Evolutionary conservation across 2,888 invertebrate species (phyloP), one percentile per base, ranked within the genome.

Genomic region (Boloria euphrosyne): DNA sequence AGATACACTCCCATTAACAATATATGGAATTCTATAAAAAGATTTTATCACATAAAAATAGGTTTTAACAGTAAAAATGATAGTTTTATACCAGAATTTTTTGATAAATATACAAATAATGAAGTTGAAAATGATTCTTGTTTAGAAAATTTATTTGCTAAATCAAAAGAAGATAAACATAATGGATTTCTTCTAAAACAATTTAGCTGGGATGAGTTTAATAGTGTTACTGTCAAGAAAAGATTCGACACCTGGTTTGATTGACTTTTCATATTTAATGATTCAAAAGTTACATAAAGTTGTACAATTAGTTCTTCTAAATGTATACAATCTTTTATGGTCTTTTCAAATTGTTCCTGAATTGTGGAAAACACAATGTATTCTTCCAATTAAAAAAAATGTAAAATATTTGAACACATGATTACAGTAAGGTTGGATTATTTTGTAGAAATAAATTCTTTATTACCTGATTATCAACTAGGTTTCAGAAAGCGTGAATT

Each of bases 331-430:
- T 65, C 22, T n/a, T 18, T 18, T 72, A 18, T 72, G 72, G 67
- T 3, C 43, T 18, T 54, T 52, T 47, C 43, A 47, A 49, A 7
- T 63, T 16, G 65, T 72, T 50, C 71, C 69, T 44, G 59, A 66
- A 16, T 53, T 53, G n/a, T 70, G 68, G 70, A 72, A 71, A 67
- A 68, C 62, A 16, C 67, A 71, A 58, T 73, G 68, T 65, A 59
- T 69, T 16, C 67, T 71, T 58, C 73, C 70, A 10, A 67, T 73
- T 47, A 51, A 68, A 51, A 71, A 71, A 54, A 67, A 47, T 71
- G 71, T 10, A 73, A 71, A 57, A 44, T 71, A 22, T 73, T 71
- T 65, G 69, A 73, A 64, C 44, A 68, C 18, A 66, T 71, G 62
- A 18, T 73, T 43, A 73, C 71, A 65, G 3, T 62, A 38, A 17